These are phyloP conservation scores for Heteractis magnifica DNA, from an alignment of 92 coral and sea anemone genomes.

Conservation along the genomic window DNA sequence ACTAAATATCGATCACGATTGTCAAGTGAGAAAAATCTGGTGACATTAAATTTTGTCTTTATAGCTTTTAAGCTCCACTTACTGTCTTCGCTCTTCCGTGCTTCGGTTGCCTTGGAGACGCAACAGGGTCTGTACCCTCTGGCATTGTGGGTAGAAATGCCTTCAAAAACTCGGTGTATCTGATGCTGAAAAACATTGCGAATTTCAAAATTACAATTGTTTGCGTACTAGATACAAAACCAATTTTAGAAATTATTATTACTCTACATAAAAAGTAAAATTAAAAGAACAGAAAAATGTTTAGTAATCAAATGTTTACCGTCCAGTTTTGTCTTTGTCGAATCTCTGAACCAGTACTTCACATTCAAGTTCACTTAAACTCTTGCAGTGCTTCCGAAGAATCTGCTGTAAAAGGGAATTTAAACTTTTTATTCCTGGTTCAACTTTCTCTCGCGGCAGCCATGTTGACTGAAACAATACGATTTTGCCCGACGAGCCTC, in stretches of 20 bases:
- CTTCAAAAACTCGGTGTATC: conserved; percentile 70
- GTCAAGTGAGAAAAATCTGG: too few species aligned
- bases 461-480: too few species aligned
- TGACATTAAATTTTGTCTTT: too few species aligned
- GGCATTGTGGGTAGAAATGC: conserved; percentile 71
- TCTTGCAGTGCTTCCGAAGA: neutral
- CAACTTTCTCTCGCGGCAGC: too few species aligned
- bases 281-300: neutral
- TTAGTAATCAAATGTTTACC: neutral
- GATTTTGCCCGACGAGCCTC: too few species aligned
- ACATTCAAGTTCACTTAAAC: neutral
- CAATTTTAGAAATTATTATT: too few species aligned
- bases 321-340: conserved; percentile 3
- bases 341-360: neutral
- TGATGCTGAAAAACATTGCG: conserved; percentile 36
- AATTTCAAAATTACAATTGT: neutral
- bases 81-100: conserved; percentile 13
- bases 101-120: conserved; percentile 16
- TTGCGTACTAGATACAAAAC: too few species aligned
- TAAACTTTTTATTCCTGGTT: neutral
- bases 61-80: neutral
- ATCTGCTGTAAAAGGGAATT: conserved; percentile 4
- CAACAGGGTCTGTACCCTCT: conserved; percentile 46
- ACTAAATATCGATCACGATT: too few species aligned
- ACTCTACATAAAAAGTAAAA: too few species aligned